Percentiles rank a stretch among this genome's conserved stretches.
Conservation (phyloP, 2,113 vertebrate species). For the Lota lota region DNA sequence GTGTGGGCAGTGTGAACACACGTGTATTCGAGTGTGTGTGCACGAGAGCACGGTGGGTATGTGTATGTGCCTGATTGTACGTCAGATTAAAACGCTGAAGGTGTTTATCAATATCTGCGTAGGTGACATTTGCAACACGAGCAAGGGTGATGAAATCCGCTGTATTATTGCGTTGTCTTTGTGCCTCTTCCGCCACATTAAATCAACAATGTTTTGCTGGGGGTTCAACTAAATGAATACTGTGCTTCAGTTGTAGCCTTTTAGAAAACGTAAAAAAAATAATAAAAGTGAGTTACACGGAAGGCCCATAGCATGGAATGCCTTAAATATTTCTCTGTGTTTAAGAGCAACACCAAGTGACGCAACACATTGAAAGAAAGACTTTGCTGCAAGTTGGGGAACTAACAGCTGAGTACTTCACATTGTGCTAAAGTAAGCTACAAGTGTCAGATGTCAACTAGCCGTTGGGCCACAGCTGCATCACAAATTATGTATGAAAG, state of each 20-base stretch:
- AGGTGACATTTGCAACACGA: neutral
- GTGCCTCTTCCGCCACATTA: neutral
- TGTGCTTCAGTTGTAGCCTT: neutral
- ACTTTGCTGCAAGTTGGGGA: slow-evolving; percentile 43
- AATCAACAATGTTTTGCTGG: neutral
- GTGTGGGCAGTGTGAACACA: too few relatives aligned
- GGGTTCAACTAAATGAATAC: neutral
- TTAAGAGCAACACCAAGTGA: slow-evolving; percentile 58
- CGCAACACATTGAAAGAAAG: slow-evolving; percentile 67
- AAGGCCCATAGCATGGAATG: slow-evolving; percentile 33
- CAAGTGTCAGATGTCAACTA: slow-evolving; percentile 26
- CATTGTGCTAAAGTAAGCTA: slow-evolving; percentile 39
- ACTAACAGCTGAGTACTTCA: slow-evolving; percentile 49
- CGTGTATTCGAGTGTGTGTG: too few relatives aligned
- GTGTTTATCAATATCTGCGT: slow-evolving; percentile 1
- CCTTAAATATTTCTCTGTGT: slow-evolving; percentile 64
- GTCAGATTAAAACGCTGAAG: neutral
- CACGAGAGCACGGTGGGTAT: too few relatives aligned
- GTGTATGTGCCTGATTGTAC: neutral
- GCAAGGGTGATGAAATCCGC: neutral
- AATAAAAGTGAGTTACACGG: slow-evolving; percentile 12
- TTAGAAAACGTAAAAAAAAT: neutral
- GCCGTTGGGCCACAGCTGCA: neutral
- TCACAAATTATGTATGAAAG: neutral
- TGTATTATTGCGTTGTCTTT: neutral